Conservation (phyloP, 2,797 vertebrate genomes). For the Oreonectes daqikongensis region DNA sequence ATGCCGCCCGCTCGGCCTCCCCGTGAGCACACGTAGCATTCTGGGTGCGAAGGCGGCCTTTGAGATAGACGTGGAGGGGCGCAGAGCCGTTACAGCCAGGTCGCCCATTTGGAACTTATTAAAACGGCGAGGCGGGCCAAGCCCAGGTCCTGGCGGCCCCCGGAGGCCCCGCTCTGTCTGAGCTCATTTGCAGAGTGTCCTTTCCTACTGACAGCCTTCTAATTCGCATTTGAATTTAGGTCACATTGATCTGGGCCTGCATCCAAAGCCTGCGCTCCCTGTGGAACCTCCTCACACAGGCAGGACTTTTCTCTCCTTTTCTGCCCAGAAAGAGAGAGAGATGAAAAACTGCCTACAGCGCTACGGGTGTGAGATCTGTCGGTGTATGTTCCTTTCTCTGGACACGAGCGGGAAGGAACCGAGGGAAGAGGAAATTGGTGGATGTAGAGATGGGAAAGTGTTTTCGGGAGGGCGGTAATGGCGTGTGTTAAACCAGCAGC, state of each 20-base stretch:
- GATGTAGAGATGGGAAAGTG: constrained; percentile 15
- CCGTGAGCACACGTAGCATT: not conserved
- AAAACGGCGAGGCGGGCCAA: constrained; percentile 65
- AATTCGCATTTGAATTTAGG: constrained; percentile 80
- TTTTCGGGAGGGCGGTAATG: constrained; percentile 26
- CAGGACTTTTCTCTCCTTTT: constrained; percentile 54
- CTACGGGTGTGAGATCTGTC: constrained; percentile 31
- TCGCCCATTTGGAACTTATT: constrained; percentile 79
- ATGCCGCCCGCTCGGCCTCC: not conserved
- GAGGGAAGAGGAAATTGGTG: constrained; percentile 28
- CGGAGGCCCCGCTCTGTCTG: constrained; percentile 66
- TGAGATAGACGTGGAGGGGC: constrained; percentile 47
- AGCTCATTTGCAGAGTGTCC: constrained; percentile 77
- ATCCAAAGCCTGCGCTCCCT: constrained; percentile 70
- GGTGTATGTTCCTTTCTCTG: constrained; percentile 20
- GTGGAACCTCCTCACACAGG: constrained; percentile 57
- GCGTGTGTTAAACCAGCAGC: constrained; percentile 42
- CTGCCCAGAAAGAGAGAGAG: constrained; percentile 15
- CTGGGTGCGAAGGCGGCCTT: constrained; percentile 22
- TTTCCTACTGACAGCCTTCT: constrained; percentile 74
- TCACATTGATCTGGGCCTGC: constrained; percentile 78
- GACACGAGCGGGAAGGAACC: constrained; percentile 20
- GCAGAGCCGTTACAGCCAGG: constrained; percentile 56
- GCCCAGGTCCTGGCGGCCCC: constrained; percentile 64
- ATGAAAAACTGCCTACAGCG: constrained; percentile 51